These are phyloP conservation scores for Sparus aurata DNA, from an alignment of 2,797 vertebrate genomes.

Conservation along the genomic window DNA sequence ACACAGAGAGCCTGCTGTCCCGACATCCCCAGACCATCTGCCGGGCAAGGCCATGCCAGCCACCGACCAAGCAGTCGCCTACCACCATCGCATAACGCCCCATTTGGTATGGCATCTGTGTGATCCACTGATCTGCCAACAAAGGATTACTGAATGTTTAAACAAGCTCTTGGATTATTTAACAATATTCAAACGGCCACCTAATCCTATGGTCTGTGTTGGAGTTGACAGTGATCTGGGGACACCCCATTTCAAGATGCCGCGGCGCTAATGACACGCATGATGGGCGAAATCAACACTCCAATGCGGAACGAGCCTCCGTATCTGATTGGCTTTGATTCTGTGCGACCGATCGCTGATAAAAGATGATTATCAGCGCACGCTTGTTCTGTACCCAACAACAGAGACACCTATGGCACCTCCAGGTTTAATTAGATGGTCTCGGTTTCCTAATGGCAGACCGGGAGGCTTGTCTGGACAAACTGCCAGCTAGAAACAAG, in stretches of 20 bases:
- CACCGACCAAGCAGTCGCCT: slow-evolving; percentile 56
- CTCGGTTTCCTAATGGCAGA: slow-evolving; percentile 34
- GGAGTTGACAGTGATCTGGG: slow-evolving; percentile 45
- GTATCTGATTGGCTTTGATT: slow-evolving; percentile 64
- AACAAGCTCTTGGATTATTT: slow-evolving; percentile 65
- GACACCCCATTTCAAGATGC: slow-evolving; percentile 41
- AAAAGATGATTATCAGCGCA: slow-evolving; percentile 63
- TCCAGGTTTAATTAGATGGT: slow-evolving; percentile 48
- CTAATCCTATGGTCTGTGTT: slow-evolving; percentile 36
- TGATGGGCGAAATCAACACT: slow-evolving; percentile 32
- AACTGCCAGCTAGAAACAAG: slow-evolving; percentile 45
- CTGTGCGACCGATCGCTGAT: slow-evolving; percentile 55
- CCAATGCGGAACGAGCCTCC: slow-evolving; percentile 4
- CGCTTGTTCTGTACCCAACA: slow-evolving; percentile 31
- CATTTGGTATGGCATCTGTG: slow-evolving; percentile 75
- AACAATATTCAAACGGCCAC: slow-evolving; percentile 59
- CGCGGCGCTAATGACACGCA: slow-evolving; percentile 42
- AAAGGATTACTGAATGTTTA: slow-evolving; percentile 67
- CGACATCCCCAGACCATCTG: slow-evolving; percentile 77
- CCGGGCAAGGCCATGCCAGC: slow-evolving; percentile 55
- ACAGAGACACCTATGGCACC: slow-evolving; percentile 42
- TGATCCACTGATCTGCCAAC: slow-evolving; percentile 64
- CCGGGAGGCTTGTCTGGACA: slow-evolving; percentile 50
- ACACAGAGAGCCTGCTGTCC: slow-evolving; percentile 72
- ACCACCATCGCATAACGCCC: slow-evolving; percentile 55